Evolutionary conservation across 2,113 vertebrate species (phyloP).

Genomic region (Brachyhypopomus occidentalis): DNA sequence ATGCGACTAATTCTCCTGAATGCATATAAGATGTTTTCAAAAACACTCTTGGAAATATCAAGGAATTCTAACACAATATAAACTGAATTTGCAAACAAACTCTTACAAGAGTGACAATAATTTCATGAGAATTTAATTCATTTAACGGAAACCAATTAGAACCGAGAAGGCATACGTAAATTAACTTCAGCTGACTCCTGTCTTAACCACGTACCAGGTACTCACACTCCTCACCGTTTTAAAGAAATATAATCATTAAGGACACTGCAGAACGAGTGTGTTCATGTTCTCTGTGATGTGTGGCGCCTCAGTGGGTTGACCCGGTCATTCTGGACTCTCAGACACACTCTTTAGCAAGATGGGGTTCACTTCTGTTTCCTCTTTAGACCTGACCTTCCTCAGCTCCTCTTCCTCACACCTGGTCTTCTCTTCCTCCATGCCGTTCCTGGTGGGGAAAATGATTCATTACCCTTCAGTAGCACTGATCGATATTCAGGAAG

Average conservation of each 20-base stretch:
- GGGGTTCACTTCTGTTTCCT: constrained; percentile 82
- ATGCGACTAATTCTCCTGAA: constrained; percentile 60
- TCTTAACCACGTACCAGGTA: constrained; percentile 42
- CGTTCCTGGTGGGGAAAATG: constrained; percentile 77
- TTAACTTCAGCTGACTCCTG: constrained; percentile 23
- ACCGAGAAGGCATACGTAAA: constrained; percentile 23
- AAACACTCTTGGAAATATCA: not conserved
- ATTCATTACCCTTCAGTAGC: not conserved
- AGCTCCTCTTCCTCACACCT: constrained; percentile 78
- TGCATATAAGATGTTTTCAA: constrained; percentile 47
- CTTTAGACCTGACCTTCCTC: constrained; percentile 80
- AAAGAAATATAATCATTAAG: constrained; percentile 46
- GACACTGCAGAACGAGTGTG: constrained; percentile 47
- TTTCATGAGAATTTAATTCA: constrained; percentile 35
- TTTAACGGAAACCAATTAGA: constrained; percentile 6
- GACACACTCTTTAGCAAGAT: constrained; percentile 84
- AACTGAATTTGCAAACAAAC: constrained; percentile 6
- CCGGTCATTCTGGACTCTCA: constrained; percentile 91
- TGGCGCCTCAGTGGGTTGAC: constrained; percentile 44
- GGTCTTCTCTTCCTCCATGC: constrained; percentile 80
- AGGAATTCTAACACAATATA: not conserved
- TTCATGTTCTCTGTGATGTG: constrained; percentile 49
- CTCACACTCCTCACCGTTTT: constrained; percentile 8
- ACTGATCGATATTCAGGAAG: not conserved
- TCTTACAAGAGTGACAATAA: constrained; percentile 10